Percentiles rank a stretch among this genome's conserved stretches.
phyloP scores from a whole-genome alignment of 2,888 invertebrate genomes.

The Drosophila mulleri region DNA sequence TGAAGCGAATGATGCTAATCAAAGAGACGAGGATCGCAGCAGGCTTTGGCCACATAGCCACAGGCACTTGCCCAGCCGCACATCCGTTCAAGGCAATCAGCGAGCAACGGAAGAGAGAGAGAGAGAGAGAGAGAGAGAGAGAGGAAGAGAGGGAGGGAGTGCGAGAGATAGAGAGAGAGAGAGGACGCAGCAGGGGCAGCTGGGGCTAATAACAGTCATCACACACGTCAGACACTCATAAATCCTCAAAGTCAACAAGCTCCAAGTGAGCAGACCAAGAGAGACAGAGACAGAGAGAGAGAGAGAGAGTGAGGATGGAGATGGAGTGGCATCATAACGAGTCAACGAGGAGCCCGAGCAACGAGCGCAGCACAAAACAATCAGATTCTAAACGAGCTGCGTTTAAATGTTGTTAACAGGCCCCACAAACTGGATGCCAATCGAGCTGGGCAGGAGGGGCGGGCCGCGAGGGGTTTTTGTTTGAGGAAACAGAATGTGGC shows the following conservation, averaged over 20 bases:
- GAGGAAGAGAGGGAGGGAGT: neutral
- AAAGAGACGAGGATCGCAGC: neutral
- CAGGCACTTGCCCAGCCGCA: slow-evolving; percentile 45
- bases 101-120: neutral
- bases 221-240: slow-evolving; percentile 81
- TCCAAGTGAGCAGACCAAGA: slow-evolving; percentile 2
- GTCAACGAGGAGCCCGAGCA: slow-evolving; percentile 10
- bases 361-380: slow-evolving; percentile 35
- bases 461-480: neutral
- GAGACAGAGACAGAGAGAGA: no score
- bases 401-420: slow-evolving; percentile 77
- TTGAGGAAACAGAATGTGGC: slow-evolving; percentile 32
- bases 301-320: neutral
- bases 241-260: slow-evolving; percentile 79
- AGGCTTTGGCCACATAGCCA: slow-evolving; percentile 12
- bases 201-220: slow-evolving; percentile 82
- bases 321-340: slow-evolving; percentile 44
- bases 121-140: neutral
- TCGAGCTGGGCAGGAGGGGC: neutral
- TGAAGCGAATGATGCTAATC: slow-evolving; percentile 11
- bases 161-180: neutral
- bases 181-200: slow-evolving; percentile 34
- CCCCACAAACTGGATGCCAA: slow-evolving; percentile 28
- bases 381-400: slow-evolving; percentile 78
- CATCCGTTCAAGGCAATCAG: slow-evolving; percentile 61